A percentile compares a stretch with the other conserved stretches of the same genome.
phyloP scores from a whole-genome alignment of 1,140 invertebrate species.

The Trichonephila clavata region DNA sequence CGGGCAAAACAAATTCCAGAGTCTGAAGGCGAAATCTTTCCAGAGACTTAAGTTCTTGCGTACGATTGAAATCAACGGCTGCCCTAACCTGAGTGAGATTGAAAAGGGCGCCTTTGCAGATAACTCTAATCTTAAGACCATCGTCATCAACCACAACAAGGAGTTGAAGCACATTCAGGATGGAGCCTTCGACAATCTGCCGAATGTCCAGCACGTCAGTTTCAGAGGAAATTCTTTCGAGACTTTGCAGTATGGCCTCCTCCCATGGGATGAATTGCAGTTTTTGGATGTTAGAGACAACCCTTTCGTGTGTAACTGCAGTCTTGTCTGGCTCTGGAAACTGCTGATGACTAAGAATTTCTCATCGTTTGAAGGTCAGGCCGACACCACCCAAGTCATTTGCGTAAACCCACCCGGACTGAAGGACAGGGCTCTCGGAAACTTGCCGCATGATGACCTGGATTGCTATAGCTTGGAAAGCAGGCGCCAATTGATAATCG shows the following conservation, averaged over 20 bases:
- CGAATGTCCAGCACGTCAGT: slow-evolving; percentile 86
- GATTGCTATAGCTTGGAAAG: slow-evolving; percentile 89
- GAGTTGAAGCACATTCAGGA: slow-evolving; percentile 83
- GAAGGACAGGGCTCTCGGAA: slow-evolving; percentile 86
- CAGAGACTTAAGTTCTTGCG: slow-evolving; percentile 76
- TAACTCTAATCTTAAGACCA: slow-evolving; percentile 85
- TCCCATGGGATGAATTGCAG: slow-evolving; percentile 77
- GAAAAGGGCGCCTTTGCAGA: slow-evolving; percentile 80
- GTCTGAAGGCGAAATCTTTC: slow-evolving; percentile 75
- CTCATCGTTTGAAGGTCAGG: slow-evolving; percentile 45
- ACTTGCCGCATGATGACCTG: slow-evolving; percentile 87
- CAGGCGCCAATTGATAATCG: slow-evolving; percentile 89
- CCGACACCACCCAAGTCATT: slow-evolving; percentile 82
- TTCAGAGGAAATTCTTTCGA: slow-evolving; percentile 78
- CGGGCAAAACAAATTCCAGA: slow-evolving; percentile 77
- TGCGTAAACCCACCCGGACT: slow-evolving; percentile 88
- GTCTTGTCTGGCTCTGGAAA: slow-evolving; percentile 91
- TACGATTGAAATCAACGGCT: slow-evolving; percentile 79
- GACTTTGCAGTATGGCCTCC: slow-evolving; percentile 58
- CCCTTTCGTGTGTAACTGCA: slow-evolving; percentile 93
- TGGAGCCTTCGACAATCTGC: slow-evolving; percentile 87
- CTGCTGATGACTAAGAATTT: slow-evolving; percentile 80
- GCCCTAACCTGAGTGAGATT: slow-evolving; percentile 79
- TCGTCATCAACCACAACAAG: slow-evolving; percentile 83
- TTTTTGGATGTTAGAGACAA: slow-evolving; percentile 86